A percentile compares a stretch with the other conserved stretches of the same genome.
phyloP scores from a whole-genome alignment of 1,140 invertebrate species.

The Brachionus rubens region DNA sequence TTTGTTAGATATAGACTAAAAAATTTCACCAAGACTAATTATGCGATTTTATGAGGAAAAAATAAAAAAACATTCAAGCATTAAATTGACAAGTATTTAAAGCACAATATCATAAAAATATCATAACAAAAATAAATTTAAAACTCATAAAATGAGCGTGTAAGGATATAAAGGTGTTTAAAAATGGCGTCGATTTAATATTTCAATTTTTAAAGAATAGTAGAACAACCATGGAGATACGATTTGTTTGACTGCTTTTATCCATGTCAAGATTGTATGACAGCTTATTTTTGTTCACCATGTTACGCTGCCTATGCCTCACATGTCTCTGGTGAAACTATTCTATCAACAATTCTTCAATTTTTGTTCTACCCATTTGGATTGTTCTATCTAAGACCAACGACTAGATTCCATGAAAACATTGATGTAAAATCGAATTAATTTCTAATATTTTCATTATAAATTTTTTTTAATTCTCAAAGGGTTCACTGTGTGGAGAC shows the following conservation, averaged over 20 bases:
- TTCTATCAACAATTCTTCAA: not conserved
- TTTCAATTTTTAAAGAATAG: not conserved
- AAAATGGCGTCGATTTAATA: too few species aligned
- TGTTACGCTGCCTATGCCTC: constrained; percentile 19
- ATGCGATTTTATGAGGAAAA: too few species aligned
- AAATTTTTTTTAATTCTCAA: not conserved
- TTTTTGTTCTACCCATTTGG: not conserved
- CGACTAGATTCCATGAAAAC: not conserved
- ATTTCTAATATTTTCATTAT: not conserved
- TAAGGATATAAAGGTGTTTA: too few species aligned
- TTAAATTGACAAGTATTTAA: too few species aligned
- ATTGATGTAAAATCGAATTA: not conserved
- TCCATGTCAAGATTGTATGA: not conserved
- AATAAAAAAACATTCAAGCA: too few species aligned
- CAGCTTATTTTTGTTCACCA: not conserved
- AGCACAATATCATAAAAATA: too few species aligned
- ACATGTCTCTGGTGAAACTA: not conserved
- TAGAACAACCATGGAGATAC: constrained; percentile 16
- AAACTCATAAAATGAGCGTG: too few species aligned
- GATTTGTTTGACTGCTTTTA: not conserved
- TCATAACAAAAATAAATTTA: too few species aligned
- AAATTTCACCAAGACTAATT: too few species aligned
- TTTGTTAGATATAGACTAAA: too few species aligned
- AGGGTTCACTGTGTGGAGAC: not conserved
- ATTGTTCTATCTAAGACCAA: not conserved